Base-by-base conservation (phyloP, 2,888 invertebrate genomes). In the Lomographa bimaculata region DNA sequence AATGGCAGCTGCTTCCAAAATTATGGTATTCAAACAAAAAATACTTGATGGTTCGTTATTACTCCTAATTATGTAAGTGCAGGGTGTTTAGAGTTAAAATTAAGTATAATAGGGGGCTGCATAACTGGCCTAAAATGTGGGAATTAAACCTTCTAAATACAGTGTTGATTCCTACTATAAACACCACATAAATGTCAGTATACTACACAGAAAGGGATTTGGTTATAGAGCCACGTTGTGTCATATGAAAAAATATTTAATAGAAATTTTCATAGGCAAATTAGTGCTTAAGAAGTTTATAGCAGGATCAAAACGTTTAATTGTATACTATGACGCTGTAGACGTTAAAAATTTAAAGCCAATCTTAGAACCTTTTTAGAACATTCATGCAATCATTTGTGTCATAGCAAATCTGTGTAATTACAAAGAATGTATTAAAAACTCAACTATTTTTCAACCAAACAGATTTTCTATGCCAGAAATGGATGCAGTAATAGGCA, bases 401-500 rank as follows among this genome's bases (percentile, higher is more conserved):
- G 29, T 27, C 44, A 37, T 5, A 30, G 40, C 41, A 45, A 41
- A 43, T 43, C 24, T 32, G 39, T 24, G 18, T 7, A 5, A 17
- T 18, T 1, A 14, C 11, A 9, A 25, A 28, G 23, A 8, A 8
- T 25, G 3, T 25, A 11, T n/a, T n/a, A n/a, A n/a, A 17, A 7
- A 14, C 11, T 1, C 3, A 9, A 29, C 8, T 7, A 16, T 14
- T 27, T 9, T 25, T 14, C 9, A 7, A 24, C 9, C 12, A 5
- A 28, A 33, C 28, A 36, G n/a, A 35, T 44, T 42, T 27, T 35
- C 16, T 39, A 17, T 12, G 39, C n/a, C 41, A 40, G 1, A 32
- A 34, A 45, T 26, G 27, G 45, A 46, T 42, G 25, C 53, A 48
- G 48, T 47, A 32, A 19, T 18, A 29, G 32, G 29, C 27, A 52